A percentile compares a stretch with the other conserved stretches of the same genome.
Conservation (phyloP, 2,113 vertebrate genomes). For the Balaeniceps rex region DNA sequence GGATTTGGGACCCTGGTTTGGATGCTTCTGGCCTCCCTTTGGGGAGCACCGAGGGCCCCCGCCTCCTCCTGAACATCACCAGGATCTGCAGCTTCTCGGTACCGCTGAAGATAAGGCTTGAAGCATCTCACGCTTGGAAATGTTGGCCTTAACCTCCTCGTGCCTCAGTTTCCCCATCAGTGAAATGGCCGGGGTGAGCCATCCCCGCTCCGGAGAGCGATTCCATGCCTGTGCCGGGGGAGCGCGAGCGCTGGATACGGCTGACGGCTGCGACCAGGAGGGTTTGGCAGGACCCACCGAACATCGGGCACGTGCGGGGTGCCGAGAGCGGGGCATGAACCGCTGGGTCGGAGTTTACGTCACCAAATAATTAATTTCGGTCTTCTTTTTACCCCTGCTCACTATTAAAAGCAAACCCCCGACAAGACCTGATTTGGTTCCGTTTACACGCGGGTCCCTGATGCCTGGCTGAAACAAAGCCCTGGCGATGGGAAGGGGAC, state of each 20-base stretch:
- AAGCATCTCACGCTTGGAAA: not conserved
- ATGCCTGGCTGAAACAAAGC: not conserved
- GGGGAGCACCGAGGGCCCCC: not conserved
- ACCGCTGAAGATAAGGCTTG: not conserved
- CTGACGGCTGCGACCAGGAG: fast-evolving
- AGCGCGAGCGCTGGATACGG: fast-evolving
- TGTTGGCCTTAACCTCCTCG: constrained; percentile 23
- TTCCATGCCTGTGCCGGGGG: not conserved
- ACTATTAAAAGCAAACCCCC: fast-evolving
- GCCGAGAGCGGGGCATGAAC: fast-evolving
- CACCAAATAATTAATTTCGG: fast-evolving
- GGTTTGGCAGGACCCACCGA: not conserved
- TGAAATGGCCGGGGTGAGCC: not conserved
- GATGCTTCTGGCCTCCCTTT: not conserved
- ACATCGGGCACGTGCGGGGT: fast-evolving
- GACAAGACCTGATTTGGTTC: not conserved
- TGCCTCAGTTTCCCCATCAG: constrained; percentile 49
- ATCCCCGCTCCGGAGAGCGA: not conserved
- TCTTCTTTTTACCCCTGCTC: not conserved
- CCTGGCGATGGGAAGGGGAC: not conserved
- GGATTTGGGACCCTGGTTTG: not conserved
- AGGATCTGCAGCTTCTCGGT: not conserved
- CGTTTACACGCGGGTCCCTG: not conserved
- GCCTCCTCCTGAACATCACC: not conserved
- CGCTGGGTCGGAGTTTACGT: not conserved